phyloP scores from a whole-genome alignment of 2,888 invertebrate species.

The Phaonia tiefii region DNA sequence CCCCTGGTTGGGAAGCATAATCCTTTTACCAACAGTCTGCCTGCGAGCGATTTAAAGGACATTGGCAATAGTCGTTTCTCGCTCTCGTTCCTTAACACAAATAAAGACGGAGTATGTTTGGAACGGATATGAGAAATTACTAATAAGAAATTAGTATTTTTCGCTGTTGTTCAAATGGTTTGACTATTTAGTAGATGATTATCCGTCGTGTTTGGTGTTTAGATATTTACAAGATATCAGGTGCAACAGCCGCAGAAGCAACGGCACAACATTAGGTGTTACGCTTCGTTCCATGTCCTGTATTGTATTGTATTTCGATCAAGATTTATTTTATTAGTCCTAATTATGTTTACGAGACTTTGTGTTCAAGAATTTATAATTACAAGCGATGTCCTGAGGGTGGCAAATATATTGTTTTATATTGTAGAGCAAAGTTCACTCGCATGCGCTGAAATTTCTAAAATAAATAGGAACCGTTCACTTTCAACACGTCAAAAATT shows the following conservation, averaged over 20 bases:
- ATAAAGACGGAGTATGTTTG: slow-evolving; percentile 63
- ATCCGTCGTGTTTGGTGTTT: not conserved
- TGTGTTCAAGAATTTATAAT: not conserved
- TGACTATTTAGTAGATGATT: slow-evolving; percentile 18
- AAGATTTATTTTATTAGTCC: not conserved
- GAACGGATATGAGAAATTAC: slow-evolving; percentile 76
- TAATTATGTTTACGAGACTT: slow-evolving; percentile 41
- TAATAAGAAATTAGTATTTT: slow-evolving; percentile 55
- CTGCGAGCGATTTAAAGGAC: not conserved
- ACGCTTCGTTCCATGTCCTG: not conserved
- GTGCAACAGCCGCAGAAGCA: not conserved
- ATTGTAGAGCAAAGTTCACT: too few relatives aligned
- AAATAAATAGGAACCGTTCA: too few relatives aligned
- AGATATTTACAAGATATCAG: slow-evolving; percentile 8
- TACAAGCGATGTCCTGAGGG: not conserved
- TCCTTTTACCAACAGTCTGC: not conserved
- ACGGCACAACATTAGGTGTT: too few relatives aligned
- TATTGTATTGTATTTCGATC: slow-evolving; percentile 43
- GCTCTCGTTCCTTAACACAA: not conserved
- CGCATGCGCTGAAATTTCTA: too few relatives aligned
- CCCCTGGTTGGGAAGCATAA: not conserved
- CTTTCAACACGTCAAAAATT: too few relatives aligned
- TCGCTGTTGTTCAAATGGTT: slow-evolving; percentile 1
- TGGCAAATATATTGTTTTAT: too few relatives aligned
- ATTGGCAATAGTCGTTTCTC: not conserved